Percentiles rank a stretch among this genome's conserved stretches.
Conservation (phyloP, 2,113 vertebrate genomes). For the Prinia subflava region DNA sequence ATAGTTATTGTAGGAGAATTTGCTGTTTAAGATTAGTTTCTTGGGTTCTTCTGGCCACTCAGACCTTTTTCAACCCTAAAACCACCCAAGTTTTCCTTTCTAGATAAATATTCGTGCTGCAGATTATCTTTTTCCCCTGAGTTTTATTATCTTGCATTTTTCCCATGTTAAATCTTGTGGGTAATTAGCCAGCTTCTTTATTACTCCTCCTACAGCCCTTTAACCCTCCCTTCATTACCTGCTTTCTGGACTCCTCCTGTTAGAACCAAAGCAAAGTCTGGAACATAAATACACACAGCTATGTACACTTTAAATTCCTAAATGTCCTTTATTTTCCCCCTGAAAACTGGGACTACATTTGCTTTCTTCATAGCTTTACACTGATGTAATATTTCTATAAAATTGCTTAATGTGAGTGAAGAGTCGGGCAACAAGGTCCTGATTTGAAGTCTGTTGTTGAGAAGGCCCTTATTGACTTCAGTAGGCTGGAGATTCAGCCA, state of each 20-base stretch:
- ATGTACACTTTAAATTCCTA: not conserved
- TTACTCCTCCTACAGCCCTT: not conserved
- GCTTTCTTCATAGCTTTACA: not conserved
- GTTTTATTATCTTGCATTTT: conserved; percentile 17
- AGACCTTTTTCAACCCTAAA: not conserved
- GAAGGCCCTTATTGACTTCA: conserved; percentile 17
- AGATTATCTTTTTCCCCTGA: not conserved
- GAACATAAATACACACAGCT: not conserved
- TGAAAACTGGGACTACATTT: not conserved
- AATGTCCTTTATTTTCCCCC: not conserved
- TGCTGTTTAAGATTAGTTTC: not conserved
- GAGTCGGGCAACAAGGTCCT: not conserved
- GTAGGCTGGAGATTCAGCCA: not conserved
- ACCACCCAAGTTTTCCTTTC: not conserved
- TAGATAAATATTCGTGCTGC: conserved; percentile 17
- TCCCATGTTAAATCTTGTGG: not conserved
- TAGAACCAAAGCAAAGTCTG: not conserved
- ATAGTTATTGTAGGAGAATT: not conserved
- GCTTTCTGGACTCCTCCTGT: not conserved
- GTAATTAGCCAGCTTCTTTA: not conserved
- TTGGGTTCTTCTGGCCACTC: not conserved
- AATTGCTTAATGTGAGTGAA: not conserved
- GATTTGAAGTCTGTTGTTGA: not conserved
- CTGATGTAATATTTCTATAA: not conserved
- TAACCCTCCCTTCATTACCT: not conserved